Conservation (phyloP, 2,888 invertebrate genomes). For the Vannuccia rotundouncinata region DNA sequence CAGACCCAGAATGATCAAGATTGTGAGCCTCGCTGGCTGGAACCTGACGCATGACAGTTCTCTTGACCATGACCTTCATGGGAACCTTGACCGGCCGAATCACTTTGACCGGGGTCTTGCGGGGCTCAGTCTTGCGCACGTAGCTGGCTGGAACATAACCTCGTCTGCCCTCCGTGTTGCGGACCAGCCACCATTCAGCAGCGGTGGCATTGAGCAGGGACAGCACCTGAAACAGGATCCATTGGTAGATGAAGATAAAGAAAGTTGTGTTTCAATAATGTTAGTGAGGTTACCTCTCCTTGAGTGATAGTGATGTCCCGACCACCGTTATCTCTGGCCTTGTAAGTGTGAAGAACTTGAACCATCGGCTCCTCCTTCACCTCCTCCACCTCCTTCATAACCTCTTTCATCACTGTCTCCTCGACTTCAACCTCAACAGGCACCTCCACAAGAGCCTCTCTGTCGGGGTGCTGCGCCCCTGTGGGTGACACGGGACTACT, state of each 20-base stretch:
- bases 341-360: slow-evolving; percentile 72
- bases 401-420: slow-evolving; percentile 67
- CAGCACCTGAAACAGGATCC: slow-evolving; percentile 63
- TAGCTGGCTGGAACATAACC: slow-evolving; percentile 97
- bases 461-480: background rate
- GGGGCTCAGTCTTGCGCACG: slow-evolving; percentile 77
- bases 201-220: slow-evolving; percentile 87
- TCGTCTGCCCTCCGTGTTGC: slow-evolving; percentile 79
- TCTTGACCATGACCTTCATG: slow-evolving; percentile 76
- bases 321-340: slow-evolving; percentile 60
- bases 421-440: slow-evolving; percentile 63
- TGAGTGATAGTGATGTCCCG: slow-evolving; percentile 85
- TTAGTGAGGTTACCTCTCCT: slow-evolving; percentile 64
- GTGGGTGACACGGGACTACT: background rate
- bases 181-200: slow-evolving; percentile 97
- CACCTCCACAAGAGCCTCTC: slow-evolving; percentile 43
- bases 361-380: slow-evolving; percentile 78
- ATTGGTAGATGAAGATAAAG: too few species aligned
- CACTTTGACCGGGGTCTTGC: slow-evolving; percentile 62
- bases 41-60: too few species aligned
- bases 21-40: too few species aligned
- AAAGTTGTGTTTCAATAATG: background rate
- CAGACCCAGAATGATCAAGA: too few species aligned
- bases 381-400: slow-evolving; percentile 85
- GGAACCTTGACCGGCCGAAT: slow-evolving; percentile 79